Base-by-base conservation (phyloP, 2,113 vertebrate genomes). In the Vicugna pacos region DNA sequence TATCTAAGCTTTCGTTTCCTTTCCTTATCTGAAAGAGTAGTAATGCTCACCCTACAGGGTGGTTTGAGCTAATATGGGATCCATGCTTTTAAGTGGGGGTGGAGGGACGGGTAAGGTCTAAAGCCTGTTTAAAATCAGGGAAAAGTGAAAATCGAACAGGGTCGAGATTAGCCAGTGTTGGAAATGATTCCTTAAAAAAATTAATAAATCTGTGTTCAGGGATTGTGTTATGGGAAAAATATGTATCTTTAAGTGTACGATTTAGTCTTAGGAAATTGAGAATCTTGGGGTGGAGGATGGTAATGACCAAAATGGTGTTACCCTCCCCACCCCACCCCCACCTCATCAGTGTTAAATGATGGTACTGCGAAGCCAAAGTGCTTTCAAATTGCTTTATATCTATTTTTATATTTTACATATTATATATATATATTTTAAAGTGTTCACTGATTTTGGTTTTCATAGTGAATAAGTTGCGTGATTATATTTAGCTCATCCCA, bases 1-100 rank as follows among this genome's bases (percentile, higher is more conserved):
- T 87, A 70, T 73, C 64, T 62, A 85, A 95, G 14, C 72, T 80
- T 79, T 50, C 8, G n/a, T 54, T 87, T 80, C 75, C 8, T 93
- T 92, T 92, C 58, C 42, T 91, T 7, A 10, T 48, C 77, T 82
- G 46, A 92, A 83, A 93, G 32, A 48, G 24, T 19, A 67, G 64
- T 24, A 48, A 46, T 76, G 22, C 38, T 81, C 56, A 38, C 38
- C 35, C 13, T 56, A 38, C 7, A 26, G 16, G 15, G 50, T 52
- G 20, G 24, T 60, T 50, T 72, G 54, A 50, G 35, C 73, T 62
- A 46, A 52, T 56, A 58, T 3, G 7, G 28, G 52, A n/a, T 8
- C 20, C 13, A 15, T 58, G 10, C 30, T 56, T 48, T 46, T 86
- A 20, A 58, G 16, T 82, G 32, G 13, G 2, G 5, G 2, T 14